Percentiles rank a stretch among this genome's conserved stretches.
phyloP scores from a whole-genome alignment of 2,888 invertebrate genomes.

The Platycheirus albimanus region DNA sequence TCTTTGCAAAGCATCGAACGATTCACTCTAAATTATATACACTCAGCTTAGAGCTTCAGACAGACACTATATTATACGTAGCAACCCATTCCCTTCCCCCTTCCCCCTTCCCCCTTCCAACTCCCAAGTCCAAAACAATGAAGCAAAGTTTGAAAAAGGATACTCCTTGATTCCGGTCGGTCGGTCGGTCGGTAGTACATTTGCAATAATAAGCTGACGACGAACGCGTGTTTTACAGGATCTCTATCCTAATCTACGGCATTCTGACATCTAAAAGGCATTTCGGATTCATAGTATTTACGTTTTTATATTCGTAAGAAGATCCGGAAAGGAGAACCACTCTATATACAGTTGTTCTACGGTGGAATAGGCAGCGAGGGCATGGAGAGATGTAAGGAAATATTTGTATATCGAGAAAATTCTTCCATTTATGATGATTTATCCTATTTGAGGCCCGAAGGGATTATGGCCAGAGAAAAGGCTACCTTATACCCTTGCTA shows the following conservation, averaged over 20 bases:
- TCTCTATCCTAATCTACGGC: conserved; percentile 6
- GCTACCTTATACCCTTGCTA: neutral
- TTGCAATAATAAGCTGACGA: conserved; percentile 10
- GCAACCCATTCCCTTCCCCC: no score
- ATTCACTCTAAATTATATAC: neutral
- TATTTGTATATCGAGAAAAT: conserved; percentile 34
- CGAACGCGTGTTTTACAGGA: conserved; percentile 40
- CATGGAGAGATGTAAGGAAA: neutral
- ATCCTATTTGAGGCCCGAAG: conserved; percentile 26
- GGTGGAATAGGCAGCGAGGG: neutral
- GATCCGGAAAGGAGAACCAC: neutral
- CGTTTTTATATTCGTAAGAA: conserved; percentile 1
- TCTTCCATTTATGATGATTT: conserved; percentile 48
- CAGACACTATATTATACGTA: conserved; percentile 2
- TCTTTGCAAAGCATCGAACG: neutral
- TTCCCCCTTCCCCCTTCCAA: no score
- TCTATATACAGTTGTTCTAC: no score
- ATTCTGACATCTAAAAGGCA: conserved; percentile 36
- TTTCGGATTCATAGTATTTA: conserved; percentile 42
- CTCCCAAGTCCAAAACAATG: no score
- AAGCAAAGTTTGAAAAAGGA: neutral
- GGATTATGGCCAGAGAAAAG: conserved; percentile 22
- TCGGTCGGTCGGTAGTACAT: no score
- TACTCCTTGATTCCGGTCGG: conserved; percentile 10
- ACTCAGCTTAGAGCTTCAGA: conserved; percentile 1